phyloP scores from a whole-genome alignment of 2,888 invertebrate genomes.

The Nomada goodeniana region DNA sequence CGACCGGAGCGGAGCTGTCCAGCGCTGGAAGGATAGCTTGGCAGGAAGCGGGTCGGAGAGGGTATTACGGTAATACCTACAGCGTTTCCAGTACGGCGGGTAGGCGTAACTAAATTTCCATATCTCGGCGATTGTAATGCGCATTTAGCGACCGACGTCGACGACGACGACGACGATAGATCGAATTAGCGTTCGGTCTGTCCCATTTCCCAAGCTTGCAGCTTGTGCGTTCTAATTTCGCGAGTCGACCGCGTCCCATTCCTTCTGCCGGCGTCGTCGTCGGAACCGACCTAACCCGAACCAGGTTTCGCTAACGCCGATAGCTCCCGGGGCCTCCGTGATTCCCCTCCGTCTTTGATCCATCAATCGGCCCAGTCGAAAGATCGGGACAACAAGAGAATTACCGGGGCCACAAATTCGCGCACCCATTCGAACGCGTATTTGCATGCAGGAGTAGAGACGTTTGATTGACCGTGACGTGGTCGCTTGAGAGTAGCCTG shows the following conservation, averaged over 20 bases:
- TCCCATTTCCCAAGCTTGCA: conserved; percentile 67
- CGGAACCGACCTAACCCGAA: background rate
- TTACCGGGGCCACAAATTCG: conserved; percentile 39
- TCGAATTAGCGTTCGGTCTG: conserved; percentile 74
- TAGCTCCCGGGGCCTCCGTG: background rate
- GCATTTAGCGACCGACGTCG: conserved; percentile 77
- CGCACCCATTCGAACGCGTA: conserved; percentile 42
- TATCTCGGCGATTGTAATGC: conserved; percentile 81
- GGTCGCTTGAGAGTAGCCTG: conserved; percentile 66
- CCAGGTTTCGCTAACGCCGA: background rate
- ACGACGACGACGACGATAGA: conserved; percentile 65
- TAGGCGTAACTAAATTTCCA: conserved; percentile 79
- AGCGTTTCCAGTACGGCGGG: conserved; percentile 62
- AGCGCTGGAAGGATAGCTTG: conserved; percentile 54
- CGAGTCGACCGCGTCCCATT: conserved; percentile 20
- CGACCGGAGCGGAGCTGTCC: conserved; percentile 56
- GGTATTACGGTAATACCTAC: conserved; percentile 59
- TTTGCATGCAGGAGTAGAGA: conserved; percentile 58
- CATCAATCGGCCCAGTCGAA: conserved; percentile 21
- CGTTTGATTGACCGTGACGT: conserved; percentile 67
- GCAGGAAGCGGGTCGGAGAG: conserved; percentile 61
- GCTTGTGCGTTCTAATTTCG: conserved; percentile 74
- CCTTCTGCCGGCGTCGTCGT: background rate
- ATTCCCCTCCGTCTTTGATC: conserved; percentile 7
- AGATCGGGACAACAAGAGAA: conserved; percentile 39